Evolutionary conservation across 2,113 vertebrate species (phyloP).

Genomic region (Sitta europaea): DNA sequence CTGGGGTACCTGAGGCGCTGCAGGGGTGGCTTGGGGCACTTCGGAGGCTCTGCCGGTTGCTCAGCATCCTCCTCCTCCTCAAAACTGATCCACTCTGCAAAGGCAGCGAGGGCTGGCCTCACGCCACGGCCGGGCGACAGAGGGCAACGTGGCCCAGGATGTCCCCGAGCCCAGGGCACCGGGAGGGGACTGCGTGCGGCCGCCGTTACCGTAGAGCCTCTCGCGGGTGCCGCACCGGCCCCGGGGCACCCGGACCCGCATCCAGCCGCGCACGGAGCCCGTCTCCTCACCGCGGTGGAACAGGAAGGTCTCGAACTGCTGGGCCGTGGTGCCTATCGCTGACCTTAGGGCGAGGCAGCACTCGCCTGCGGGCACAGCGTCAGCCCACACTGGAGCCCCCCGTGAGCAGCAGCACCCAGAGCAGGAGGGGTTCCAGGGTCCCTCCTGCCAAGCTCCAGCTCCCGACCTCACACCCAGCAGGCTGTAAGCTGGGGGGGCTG

Average conservation of each 20-base stretch:
- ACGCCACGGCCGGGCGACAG: background rate
- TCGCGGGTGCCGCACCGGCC: constrained; percentile 66
- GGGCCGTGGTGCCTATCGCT: constrained; percentile 31
- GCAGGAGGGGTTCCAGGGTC: rapidly evolving
- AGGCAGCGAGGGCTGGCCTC: background rate
- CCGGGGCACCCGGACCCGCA: constrained; percentile 72
- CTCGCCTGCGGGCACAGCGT: constrained; percentile 69
- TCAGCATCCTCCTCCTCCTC: constrained; percentile 67
- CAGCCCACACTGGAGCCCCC: background rate
- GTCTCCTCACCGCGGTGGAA: constrained; percentile 85
- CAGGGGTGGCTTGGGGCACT: background rate
- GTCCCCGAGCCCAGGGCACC: rapidly evolving
- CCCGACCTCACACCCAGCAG: background rate
- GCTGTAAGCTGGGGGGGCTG: background rate
- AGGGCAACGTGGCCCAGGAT: rapidly evolving
- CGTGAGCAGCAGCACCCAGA: rapidly evolving
- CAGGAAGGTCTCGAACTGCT: constrained; percentile 84
- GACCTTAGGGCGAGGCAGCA: constrained; percentile 70
- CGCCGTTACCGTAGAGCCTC: constrained; percentile 75
- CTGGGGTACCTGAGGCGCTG: background rate
- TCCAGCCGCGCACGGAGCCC: constrained; percentile 81
- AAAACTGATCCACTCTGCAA: constrained; percentile 81
- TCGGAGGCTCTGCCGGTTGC: rapidly evolving
- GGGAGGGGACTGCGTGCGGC: background rate
- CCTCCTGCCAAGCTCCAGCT: background rate